Percentiles rank a stretch among this genome's conserved stretches.
Conservation (phyloP, 2,113 vertebrate genomes). For the Larimichthys polyactis region DNA sequence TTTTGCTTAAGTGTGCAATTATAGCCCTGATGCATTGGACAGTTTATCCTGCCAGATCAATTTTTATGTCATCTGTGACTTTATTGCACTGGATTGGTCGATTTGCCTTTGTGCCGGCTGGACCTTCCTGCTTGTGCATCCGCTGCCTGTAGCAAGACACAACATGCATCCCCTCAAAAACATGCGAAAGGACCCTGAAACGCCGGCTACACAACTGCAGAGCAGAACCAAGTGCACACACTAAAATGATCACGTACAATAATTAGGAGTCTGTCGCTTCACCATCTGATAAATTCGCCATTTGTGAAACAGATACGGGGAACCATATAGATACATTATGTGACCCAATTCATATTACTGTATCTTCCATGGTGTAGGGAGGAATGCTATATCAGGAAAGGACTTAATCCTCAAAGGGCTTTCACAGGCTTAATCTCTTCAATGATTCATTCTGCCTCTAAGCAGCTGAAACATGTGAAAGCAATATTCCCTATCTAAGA, state of each 20-base stretch:
- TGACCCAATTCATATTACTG: conserved; percentile 68
- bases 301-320: conserved; percentile 19
- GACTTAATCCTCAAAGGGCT: conserved; percentile 78
- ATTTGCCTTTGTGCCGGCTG: background rate
- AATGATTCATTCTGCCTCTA: conserved; percentile 77
- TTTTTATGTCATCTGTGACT: conserved; percentile 41
- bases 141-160: background rate
- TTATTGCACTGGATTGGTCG: conserved; percentile 6
- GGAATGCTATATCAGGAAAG: conserved; percentile 67
- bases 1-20: conserved; percentile 45
- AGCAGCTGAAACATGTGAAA: conserved; percentile 77
- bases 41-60: conserved; percentile 41
- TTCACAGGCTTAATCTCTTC: conserved; percentile 75
- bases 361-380: conserved; percentile 52
- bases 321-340: conserved; percentile 47
- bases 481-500: conserved; percentile 70
- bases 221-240: background rate
- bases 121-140: background rate
- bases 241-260: background rate
- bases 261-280: conserved; percentile 21
- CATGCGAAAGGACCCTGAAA: background rate
- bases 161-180: background rate
- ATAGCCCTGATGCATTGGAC: conserved; percentile 21
- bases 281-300: conserved; percentile 48
- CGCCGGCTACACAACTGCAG: background rate